A percentile compares a stretch with the other conserved stretches of the same genome.
phyloP scores from a whole-genome alignment of 2,113 vertebrate species.

The human (Homo sapiens) region DNA sequence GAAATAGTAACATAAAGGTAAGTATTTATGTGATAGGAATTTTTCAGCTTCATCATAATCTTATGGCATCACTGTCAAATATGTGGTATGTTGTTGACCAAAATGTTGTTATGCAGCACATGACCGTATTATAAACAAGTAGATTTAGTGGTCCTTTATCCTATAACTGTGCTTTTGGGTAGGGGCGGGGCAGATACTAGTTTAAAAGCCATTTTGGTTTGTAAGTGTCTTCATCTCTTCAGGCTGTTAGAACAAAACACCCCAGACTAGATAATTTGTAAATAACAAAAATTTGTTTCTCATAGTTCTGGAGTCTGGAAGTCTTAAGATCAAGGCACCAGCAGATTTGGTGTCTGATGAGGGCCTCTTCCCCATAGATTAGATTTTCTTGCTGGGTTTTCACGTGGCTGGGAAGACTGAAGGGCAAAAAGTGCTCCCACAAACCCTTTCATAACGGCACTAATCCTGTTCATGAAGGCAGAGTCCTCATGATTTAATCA shows the following conservation, averaged over 20 bases:
- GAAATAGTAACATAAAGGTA: neutral
- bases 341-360: neutral
- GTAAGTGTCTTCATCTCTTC: neutral
- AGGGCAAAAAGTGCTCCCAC: neutral
- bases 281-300: neutral
- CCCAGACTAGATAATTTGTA: neutral
- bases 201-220: neutral
- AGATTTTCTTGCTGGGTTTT: neutral
- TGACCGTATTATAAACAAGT: neutral
- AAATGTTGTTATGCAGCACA: neutral
- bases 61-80: neutral
- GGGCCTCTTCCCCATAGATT: neutral
- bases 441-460: neutral
- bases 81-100: neutral
- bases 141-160: neutral
- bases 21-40: neutral
- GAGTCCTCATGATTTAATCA: neutral
- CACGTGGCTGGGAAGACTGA: rapidly evolving
- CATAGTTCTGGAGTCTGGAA: neutral
- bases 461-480: neutral
- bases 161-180: neutral
- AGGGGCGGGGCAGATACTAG: neutral
- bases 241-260: neutral
- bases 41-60: neutral
- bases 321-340: neutral